A percentile compares a stretch with the other conserved stretches of the same genome.
Evolutionary conservation across 2,888 invertebrate genomes (phyloP).

Genomic region (Xestia c-nigrum): DNA sequence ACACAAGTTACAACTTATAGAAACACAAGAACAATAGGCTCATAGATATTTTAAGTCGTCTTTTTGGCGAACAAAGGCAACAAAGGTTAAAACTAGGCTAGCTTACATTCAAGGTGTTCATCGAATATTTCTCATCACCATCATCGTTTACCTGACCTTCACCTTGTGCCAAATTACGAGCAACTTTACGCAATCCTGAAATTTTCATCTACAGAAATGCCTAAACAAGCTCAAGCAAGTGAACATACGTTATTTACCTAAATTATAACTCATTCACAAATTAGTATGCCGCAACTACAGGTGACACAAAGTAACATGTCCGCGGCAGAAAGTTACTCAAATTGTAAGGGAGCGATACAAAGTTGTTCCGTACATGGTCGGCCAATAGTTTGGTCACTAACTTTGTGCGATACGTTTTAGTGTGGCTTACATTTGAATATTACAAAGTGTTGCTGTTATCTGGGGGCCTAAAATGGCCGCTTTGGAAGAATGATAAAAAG

Average conservation of each 20-base stretch:
- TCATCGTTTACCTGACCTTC: neutral
- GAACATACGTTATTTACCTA: neutral
- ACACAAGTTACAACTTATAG: too few relatives aligned
- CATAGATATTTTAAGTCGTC: too few relatives aligned
- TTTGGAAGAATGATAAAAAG: too few relatives aligned
- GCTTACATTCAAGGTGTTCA: too few relatives aligned
- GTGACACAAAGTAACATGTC: conserved; percentile 26
- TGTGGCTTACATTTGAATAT: conserved; percentile 17
- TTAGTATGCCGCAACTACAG: conserved; percentile 21
- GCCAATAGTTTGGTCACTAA: conserved; percentile 48
- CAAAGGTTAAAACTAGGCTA: too few relatives aligned
- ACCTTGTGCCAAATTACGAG: too few relatives aligned
- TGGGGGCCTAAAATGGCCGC: neutral
- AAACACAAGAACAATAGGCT: too few relatives aligned
- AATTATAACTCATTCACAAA: conserved; percentile 28
- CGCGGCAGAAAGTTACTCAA: conserved; percentile 32
- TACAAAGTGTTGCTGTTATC: conserved; percentile 1
- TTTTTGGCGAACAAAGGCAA: too few relatives aligned
- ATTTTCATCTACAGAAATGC: neutral
- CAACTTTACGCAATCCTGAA: too few relatives aligned
- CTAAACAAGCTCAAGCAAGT: neutral
- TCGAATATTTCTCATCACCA: neutral
- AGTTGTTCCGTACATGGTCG: conserved; percentile 48
- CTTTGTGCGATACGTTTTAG: conserved; percentile 38
- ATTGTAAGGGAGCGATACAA: conserved; percentile 47